phyloP scores from a whole-genome alignment of 2,888 invertebrate species.

The Thalpophila matura region DNA sequence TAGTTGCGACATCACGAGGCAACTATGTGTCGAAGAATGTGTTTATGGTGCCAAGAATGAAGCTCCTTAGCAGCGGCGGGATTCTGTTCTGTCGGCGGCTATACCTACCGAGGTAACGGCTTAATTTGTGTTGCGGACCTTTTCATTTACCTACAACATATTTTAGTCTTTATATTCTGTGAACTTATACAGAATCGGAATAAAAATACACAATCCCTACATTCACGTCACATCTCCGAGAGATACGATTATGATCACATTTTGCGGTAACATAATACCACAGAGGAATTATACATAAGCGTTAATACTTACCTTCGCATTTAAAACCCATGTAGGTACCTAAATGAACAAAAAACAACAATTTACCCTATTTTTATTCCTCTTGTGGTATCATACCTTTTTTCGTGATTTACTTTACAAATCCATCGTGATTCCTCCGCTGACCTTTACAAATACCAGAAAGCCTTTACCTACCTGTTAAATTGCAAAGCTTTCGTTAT shows the following conservation, averaged over 20 bases:
- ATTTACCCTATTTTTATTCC: constrained; percentile 26
- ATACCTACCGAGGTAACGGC: constrained; percentile 65
- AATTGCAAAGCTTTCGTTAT: constrained; percentile 78
- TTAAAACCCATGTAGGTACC: constrained; percentile 37
- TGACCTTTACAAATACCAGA: constrained; percentile 70
- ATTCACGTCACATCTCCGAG: constrained; percentile 1
- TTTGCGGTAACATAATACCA: constrained; percentile 22
- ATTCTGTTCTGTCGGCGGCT: constrained; percentile 63
- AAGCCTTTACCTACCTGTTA: constrained; percentile 69
- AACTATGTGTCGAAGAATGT: constrained; percentile 90
- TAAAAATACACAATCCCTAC: constrained; percentile 1
- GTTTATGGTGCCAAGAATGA: constrained; percentile 89
- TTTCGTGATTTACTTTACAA: constrained; percentile 58
- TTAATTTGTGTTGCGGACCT: constrained; percentile 58
- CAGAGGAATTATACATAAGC: too few relatives aligned
- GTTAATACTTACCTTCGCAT: too few relatives aligned
- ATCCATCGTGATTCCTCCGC: constrained; percentile 61
- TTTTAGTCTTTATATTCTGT: constrained; percentile 22
- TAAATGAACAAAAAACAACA: constrained; percentile 48
- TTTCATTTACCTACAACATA: constrained; percentile 34
- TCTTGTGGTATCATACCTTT: constrained; percentile 32
- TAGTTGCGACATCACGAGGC: constrained; percentile 84
- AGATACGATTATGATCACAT: constrained; percentile 21
- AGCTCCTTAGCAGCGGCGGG: constrained; percentile 80
- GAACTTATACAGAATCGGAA: constrained; percentile 6